phyloP scores from a whole-genome alignment of 2,113 vertebrate species.

The Laticauda colubrina region DNA sequence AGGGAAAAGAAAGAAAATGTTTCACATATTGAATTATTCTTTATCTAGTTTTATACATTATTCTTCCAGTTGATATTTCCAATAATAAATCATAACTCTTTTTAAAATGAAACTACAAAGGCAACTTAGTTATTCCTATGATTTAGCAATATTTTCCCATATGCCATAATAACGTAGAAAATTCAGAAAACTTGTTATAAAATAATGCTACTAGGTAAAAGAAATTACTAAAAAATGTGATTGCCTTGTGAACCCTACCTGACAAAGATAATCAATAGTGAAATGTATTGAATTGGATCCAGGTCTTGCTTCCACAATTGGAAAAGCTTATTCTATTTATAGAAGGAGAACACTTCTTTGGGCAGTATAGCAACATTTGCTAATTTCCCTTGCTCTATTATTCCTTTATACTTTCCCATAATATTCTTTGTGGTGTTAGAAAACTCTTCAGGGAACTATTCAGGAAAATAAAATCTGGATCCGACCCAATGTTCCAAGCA shows the following conservation, averaged over 20 bases:
- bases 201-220: slow-evolving; percentile 12
- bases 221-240: background rate
- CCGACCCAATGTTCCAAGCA: background rate
- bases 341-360: background rate
- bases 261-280: background rate
- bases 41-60: background rate
- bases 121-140: background rate
- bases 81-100: background rate
- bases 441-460: background rate
- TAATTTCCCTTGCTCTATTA: background rate
- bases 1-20: slow-evolving; percentile 55
- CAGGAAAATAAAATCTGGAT: background rate
- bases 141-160: background rate
- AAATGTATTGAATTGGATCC: background rate
- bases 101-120: background rate
- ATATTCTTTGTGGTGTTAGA: background rate
- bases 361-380: background rate
- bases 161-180: background rate
- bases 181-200: background rate
- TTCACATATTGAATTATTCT: slow-evolving; percentile 35
- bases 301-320: background rate
- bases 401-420: background rate
- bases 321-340: background rate
- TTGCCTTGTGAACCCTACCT: background rate
- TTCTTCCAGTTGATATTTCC: slow-evolving; percentile 2